Evolutionary conservation across 2,888 invertebrate genomes (phyloP).

Genomic region (Caenorhabditis virilis): DNA sequence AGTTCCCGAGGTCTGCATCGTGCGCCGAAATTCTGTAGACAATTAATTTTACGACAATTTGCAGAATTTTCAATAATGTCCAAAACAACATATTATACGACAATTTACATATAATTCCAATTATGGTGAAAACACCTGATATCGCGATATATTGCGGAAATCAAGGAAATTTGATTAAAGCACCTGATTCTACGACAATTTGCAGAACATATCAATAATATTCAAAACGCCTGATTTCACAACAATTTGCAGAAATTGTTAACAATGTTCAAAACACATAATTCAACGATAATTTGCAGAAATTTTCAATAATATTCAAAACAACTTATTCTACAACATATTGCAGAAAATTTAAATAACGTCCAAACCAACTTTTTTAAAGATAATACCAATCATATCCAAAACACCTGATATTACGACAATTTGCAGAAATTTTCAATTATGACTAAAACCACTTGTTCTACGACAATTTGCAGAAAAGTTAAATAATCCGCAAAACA

Average conservation of each 20-base stretch:
- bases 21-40: slow-evolving; percentile 24
- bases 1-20: slow-evolving; percentile 40
- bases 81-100: neutral
- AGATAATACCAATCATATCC: neutral
- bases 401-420: neutral
- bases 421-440: neutral
- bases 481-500: neutral
- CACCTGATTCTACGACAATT: neutral
- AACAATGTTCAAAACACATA: neutral
- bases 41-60: neutral
- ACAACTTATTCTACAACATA: neutral
- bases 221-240: neutral
- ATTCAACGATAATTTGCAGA: no score
- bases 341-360: no score
- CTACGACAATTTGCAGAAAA: neutral
- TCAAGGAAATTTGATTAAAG: neutral
- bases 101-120: neutral
- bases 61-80: neutral
- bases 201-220: neutral
- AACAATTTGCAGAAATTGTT: no score
- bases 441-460: neutral
- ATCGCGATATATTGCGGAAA: neutral
- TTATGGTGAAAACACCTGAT: neutral
- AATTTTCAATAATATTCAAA: neutral
- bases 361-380: neutral